phyloP scores from a whole-genome alignment of 1,140 invertebrate genomes.

The Penaeus japonicus region DNA sequence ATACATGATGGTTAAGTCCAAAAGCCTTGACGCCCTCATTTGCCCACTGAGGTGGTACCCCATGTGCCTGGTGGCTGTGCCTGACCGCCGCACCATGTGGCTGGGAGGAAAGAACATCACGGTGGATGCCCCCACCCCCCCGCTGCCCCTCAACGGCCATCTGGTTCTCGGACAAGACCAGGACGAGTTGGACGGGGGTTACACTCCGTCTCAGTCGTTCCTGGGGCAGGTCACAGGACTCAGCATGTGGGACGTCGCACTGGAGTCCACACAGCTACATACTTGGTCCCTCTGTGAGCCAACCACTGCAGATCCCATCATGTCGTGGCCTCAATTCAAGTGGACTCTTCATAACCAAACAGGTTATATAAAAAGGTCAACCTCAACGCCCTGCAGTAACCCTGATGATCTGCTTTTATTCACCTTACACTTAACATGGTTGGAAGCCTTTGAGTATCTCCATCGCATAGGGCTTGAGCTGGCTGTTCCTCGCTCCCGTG shows the following conservation, averaged over 20 bases:
- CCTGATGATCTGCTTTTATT: not conserved
- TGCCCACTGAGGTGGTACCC: slow-evolving; percentile 8
- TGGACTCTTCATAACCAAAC: slow-evolving; percentile 18
- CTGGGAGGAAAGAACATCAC: not conserved
- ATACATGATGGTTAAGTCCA: not conserved
- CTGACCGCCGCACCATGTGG: not conserved
- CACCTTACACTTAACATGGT: not conserved
- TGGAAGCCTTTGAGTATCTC: not conserved
- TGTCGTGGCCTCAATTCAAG: not conserved
- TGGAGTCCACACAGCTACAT: not conserved
- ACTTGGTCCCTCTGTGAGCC: not conserved
- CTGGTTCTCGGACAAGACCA: slow-evolving; percentile 28
- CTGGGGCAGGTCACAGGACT: slow-evolving; percentile 28
- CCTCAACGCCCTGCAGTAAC: not conserved
- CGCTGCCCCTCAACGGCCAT: not conserved
- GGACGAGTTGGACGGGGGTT: slow-evolving; percentile 10
- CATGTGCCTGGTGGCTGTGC: slow-evolving; percentile 13
- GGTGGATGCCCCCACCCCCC: not conserved
- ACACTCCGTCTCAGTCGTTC: slow-evolving; percentile 3
- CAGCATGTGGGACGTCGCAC: not conserved
- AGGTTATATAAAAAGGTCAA: not conserved
- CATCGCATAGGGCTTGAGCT: not conserved
- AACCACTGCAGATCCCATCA: not conserved
- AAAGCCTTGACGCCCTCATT: no score
- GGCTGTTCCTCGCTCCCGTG: not conserved